phyloP scores from a whole-genome alignment of 2,113 vertebrate genomes.

The Panurus biarmicus region DNA sequence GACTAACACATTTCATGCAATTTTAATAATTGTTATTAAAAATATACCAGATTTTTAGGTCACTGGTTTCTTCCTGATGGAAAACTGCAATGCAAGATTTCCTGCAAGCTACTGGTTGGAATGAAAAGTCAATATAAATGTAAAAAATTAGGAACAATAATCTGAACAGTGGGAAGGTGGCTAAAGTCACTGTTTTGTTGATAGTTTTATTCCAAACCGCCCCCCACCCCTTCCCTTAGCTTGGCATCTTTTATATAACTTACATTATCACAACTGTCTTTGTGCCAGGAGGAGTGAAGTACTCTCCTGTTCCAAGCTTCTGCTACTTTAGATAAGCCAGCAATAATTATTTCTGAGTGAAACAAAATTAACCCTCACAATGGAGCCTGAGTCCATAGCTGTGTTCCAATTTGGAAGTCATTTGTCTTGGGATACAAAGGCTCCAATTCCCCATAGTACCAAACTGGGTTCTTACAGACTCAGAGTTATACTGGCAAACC shows the following conservation, averaged over 20 bases:
- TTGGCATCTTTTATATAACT: slow-evolving; percentile 48
- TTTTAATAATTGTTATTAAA: neutral
- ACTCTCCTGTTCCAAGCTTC: slow-evolving; percentile 59
- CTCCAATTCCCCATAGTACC: neutral
- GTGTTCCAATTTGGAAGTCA: neutral
- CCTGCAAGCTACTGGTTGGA: neutral
- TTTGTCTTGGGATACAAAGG: slow-evolving; percentile 9
- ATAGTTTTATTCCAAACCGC: neutral
- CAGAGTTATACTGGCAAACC: neutral
- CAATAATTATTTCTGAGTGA: slow-evolving; percentile 58
- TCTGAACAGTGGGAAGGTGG: neutral
- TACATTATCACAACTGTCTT: slow-evolving; percentile 46
- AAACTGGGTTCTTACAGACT: neutral
- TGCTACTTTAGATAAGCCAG: slow-evolving; percentile 62
- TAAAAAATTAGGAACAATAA: neutral
- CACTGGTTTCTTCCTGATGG: neutral
- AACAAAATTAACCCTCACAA: slow-evolving; percentile 57
- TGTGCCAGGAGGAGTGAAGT: slow-evolving; percentile 57
- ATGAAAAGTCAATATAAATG: neutral
- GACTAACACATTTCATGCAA: neutral
- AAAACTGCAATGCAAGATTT: neutral
- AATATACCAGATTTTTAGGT: neutral
- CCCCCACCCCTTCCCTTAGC: neutral
- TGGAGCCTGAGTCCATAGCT: neutral
- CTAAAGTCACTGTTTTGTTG: neutral